Base-by-base conservation (phyloP, 2,797 vertebrate genomes). In the Falco columbarius region DNA sequence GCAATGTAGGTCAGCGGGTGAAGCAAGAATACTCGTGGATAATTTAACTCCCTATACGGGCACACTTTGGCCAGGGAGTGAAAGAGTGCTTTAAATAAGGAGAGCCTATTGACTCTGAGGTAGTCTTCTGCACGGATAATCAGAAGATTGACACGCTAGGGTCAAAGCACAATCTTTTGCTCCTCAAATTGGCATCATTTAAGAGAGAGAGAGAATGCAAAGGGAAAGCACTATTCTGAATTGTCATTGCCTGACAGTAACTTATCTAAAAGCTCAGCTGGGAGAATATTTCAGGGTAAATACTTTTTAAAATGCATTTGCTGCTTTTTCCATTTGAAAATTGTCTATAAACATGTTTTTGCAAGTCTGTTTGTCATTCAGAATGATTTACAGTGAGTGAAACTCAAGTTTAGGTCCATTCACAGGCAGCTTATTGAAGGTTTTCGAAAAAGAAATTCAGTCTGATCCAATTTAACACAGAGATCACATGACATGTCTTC, bases 271-370 rank as follows among this genome's bases (percentile, higher is more conserved):
- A 91, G 24, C 54, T 94, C 89, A 93, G 29, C 47, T 51, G 42
- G 58, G 66, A 96, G 58, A 97, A 62, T 91, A 91, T 96, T 88
- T 91, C 68, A 89, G 75, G 26, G 58, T 89, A 94, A 92, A 92
- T 86, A 83, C 13, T 62, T 93, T 79, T 80, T 85, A 32, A 16
- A 93, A 46, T 26, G 18, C 8, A 24, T 94, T 94, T 94, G 27
- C 58, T 54, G 94, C 38, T 81, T 94, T 81, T 89, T 83, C 55
- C 73, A 38, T 44, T 88, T 94, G 58, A 54, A 91, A 96, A 91
- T 87, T 77, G 51, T 87, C 74, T 62, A 68, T 62, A 92, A 91
- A 93, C 61, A 76, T 82, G 23, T 71, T 86, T 95, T 96, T 86
- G 55, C 71, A 86, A 91, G 75, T 22, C 81, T 82, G 32, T 90